phyloP scores from a whole-genome alignment of 2,113 vertebrate species.

The Myxocyprinus asiaticus region DNA sequence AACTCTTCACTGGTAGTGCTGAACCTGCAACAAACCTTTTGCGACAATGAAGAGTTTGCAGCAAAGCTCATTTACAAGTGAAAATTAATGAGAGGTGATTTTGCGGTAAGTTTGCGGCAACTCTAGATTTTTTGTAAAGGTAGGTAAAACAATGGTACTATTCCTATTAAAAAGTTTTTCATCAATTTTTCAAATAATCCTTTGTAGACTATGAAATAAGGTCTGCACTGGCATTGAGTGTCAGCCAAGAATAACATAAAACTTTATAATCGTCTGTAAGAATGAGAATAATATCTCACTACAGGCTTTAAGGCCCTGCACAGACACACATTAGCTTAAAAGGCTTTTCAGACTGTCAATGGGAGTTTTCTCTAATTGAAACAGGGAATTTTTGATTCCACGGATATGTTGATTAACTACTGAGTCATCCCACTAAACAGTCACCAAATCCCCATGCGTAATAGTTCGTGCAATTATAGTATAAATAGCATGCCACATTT shows the following conservation, averaged over 20 bases:
- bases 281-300: not conserved
- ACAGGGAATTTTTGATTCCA: slow-evolving; percentile 28
- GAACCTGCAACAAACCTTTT: too few species aligned
- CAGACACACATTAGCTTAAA: slow-evolving; percentile 6
- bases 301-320: not conserved
- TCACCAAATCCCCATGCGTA: slow-evolving; percentile 34
- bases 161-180: not conserved
- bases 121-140: too few species aligned
- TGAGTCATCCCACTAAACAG: slow-evolving; percentile 15
- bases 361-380: slow-evolving; percentile 29
- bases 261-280: not conserved
- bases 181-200: not conserved
- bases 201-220: not conserved
- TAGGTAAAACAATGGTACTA: not conserved
- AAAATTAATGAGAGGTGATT: too few species aligned
- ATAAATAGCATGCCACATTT: slow-evolving; percentile 18
- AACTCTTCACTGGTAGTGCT: too few species aligned
- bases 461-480: slow-evolving; percentile 20
- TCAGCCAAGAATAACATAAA: not conserved
- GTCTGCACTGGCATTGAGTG: not conserved
- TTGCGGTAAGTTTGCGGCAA: too few species aligned
- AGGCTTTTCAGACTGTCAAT: slow-evolving; percentile 7
- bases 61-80: too few species aligned
- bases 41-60: too few species aligned
- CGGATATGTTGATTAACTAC: slow-evolving; percentile 37